Evolutionary conservation across 2,797 vertebrate genomes (phyloP).

Genomic region (Onychomys torridus): DNA sequence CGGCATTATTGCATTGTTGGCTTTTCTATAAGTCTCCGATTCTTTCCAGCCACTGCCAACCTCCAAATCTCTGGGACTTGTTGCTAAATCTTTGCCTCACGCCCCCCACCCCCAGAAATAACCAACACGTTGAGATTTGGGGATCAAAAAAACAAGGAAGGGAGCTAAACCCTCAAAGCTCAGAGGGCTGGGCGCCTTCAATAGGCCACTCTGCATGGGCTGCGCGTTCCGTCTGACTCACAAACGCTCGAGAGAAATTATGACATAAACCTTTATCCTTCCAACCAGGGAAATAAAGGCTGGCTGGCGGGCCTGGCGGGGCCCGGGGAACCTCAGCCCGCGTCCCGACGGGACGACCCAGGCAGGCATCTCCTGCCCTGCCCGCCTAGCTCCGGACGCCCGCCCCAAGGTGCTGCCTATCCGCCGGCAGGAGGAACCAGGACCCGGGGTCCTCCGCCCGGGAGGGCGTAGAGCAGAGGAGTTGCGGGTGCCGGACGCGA

Average conservation of each 20-base stretch:
- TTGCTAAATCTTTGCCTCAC: constrained; percentile 72
- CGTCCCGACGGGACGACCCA: constrained; percentile 67
- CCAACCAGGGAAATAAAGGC: constrained; percentile 44
- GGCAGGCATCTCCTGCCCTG: neutral
- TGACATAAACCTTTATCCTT: constrained; percentile 77
- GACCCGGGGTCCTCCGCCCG: neutral
- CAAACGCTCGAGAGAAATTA: constrained; percentile 59
- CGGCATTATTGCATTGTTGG: constrained; percentile 62
- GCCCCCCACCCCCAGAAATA: constrained; percentile 8
- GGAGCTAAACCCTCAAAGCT: constrained; percentile 3
- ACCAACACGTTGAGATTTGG: constrained; percentile 15
- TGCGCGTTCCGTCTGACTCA: constrained; percentile 80
- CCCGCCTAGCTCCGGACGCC: neutral
- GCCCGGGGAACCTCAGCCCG: neutral
- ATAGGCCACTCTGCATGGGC: constrained; percentile 69
- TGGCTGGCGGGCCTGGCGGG: constrained; percentile 34
- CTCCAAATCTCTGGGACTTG: constrained; percentile 69
- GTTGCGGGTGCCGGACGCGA: neutral
- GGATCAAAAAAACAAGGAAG: neutral
- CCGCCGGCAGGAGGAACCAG: neutral
- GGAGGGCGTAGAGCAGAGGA: neutral
- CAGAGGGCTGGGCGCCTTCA: constrained; percentile 52
- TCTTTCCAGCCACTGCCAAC: constrained; percentile 26
- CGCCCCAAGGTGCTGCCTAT: constrained; percentile 4
- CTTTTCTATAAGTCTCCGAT: constrained; percentile 43